phyloP scores from a whole-genome alignment of 2,888 invertebrate species.

The Agonopterix arenella region DNA sequence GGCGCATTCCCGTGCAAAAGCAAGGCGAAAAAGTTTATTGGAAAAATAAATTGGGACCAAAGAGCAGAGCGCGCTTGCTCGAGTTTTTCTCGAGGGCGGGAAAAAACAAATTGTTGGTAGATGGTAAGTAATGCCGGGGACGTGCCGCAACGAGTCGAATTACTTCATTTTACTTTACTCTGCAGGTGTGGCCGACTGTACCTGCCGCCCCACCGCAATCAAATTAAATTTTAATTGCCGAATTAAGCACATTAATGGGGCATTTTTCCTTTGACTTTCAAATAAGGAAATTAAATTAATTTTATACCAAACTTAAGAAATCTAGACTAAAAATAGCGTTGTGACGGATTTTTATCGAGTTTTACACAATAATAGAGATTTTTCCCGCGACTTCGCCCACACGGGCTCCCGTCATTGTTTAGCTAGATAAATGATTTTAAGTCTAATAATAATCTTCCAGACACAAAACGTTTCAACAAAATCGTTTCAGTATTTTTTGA shows the following conservation, averaged over 20 bases:
- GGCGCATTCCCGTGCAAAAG: constrained; percentile 55
- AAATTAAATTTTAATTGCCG: constrained; percentile 49
- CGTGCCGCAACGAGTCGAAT: constrained; percentile 58
- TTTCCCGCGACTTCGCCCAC: too few relatives aligned
- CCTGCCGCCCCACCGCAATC: constrained; percentile 25
- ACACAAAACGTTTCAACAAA: too few relatives aligned
- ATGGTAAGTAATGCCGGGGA: constrained; percentile 64
- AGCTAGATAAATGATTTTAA: too few relatives aligned
- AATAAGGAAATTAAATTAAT: constrained; percentile 19
- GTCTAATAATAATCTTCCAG: too few relatives aligned
- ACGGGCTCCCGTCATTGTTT: too few relatives aligned
- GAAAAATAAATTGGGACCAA: constrained; percentile 68
- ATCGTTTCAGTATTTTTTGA: too few relatives aligned
- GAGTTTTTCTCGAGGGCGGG: constrained; percentile 56
- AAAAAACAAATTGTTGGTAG: constrained; percentile 68
- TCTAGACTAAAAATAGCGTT: too few relatives aligned
- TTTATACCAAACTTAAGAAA: too few relatives aligned
- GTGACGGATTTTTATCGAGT: too few relatives aligned
- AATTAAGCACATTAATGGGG: constrained; percentile 33
- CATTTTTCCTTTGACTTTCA: constrained; percentile 23
- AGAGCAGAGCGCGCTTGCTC: constrained; percentile 57
- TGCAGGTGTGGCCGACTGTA: constrained; percentile 38
- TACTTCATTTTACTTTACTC: constrained; percentile 52
- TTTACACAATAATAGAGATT: too few relatives aligned
- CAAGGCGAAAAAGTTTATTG: constrained; percentile 64